These are phyloP conservation scores for Naja naja DNA, from an alignment of 2,113 vertebrate species.

Conservation along the genomic window DNA sequence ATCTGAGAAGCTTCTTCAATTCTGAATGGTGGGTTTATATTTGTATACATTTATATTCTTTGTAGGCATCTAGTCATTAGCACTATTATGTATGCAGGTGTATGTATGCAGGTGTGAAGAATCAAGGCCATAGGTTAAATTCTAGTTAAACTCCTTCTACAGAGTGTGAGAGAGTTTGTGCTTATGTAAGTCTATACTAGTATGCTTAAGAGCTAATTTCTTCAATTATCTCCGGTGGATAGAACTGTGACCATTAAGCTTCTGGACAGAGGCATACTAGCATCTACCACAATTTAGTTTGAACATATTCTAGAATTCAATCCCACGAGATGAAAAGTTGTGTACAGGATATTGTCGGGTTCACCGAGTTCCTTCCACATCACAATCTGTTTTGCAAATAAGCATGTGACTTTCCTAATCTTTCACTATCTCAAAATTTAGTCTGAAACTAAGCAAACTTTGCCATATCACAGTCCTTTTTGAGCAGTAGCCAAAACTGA, in stretches of 20 bases:
- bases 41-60: background rate
- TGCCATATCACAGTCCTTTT: background rate
- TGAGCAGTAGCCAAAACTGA: background rate
- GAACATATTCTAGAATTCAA: background rate
- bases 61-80: background rate
- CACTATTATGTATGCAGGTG: background rate
- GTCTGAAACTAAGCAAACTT: background rate
- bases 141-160: background rate
- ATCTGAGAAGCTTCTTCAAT: background rate
- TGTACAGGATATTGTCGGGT: background rate
- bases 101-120: background rate
- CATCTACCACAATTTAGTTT: background rate
- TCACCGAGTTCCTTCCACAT: background rate
- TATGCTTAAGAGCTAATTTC: background rate
- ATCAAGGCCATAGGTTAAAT: background rate
- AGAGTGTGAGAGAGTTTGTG: background rate
- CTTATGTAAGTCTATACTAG: background rate
- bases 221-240: background rate
- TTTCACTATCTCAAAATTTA: background rate
- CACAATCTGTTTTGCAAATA: background rate
- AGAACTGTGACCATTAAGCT: background rate
- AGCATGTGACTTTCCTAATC: background rate
- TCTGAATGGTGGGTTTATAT: background rate
- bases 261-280: background rate
- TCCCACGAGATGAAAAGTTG: background rate